These are phyloP conservation scores for Calameuta pallipes DNA, from an alignment of 2,888 invertebrate genomes.

Conservation along the genomic window DNA sequence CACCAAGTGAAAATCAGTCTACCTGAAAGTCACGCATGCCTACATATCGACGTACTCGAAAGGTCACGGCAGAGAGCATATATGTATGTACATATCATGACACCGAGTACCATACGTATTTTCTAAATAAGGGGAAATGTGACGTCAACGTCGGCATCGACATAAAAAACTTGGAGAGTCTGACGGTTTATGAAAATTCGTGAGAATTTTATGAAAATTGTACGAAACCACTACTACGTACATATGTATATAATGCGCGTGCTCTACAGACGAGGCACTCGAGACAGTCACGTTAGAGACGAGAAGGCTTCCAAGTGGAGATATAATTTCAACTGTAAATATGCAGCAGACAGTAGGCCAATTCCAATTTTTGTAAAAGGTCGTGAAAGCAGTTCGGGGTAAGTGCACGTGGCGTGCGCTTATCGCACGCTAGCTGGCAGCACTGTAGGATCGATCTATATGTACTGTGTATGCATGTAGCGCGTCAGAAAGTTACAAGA, in stretches of 20 bases:
- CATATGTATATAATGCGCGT: background rate
- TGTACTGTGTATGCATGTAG: background rate
- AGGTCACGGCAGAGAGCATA: background rate
- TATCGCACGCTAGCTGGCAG: background rate
- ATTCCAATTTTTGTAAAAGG: slow-evolving; percentile 1
- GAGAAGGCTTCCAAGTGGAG: background rate
- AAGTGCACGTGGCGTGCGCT: background rate
- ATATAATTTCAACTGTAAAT: slow-evolving; percentile 1
- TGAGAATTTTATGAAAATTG: background rate
- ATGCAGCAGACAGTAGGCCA: background rate
- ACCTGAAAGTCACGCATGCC: background rate
- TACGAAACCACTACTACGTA: background rate
- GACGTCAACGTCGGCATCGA: background rate
- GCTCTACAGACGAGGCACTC: background rate
- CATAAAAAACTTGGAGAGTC: background rate
- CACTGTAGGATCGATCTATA: background rate
- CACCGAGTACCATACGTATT: background rate
- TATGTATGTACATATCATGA: background rate
- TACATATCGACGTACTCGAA: background rate
- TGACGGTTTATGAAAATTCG: background rate
- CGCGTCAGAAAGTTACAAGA: background rate
- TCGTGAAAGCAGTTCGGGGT: background rate
- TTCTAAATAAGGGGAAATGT: background rate
- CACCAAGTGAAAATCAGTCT: background rate
- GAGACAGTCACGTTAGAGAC: background rate